Evolutionary conservation across 64 coral and sea anemone genomes (phyloP).

Genomic region (Stichodactyla helianthus): DNA sequence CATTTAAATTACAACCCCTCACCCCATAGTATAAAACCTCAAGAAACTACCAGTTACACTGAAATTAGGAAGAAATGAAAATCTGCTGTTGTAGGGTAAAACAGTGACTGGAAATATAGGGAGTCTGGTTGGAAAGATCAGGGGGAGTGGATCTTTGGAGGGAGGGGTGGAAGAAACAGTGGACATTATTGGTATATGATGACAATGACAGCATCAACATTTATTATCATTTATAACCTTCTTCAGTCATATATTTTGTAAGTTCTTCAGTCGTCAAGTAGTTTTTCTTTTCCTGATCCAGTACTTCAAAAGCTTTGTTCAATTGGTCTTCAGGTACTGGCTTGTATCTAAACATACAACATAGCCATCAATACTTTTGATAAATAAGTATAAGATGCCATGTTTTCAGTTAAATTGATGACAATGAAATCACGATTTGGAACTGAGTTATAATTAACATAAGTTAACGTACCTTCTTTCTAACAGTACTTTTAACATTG

Average conservation of each 20-base stretch:
- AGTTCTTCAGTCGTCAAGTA: conserved; percentile 95
- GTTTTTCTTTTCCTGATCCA: conserved; percentile 92
- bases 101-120: no score
- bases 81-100: no score
- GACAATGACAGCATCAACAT: not conserved
- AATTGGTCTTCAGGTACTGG: conserved; percentile 88
- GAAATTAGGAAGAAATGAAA: no score
- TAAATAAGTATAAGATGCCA: no score
- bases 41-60: no score
- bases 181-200: not conserved
- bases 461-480: conserved; percentile 61
- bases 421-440: no score
- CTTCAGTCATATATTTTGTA: conserved; percentile 94
- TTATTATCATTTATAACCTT: conserved; percentile 41
- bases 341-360: conserved; percentile 70
- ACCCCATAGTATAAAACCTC: no score
- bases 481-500: conserved; percentile 86
- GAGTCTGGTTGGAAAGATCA: no score
- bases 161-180: no score
- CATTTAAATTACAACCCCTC: no score
- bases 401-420: no score
- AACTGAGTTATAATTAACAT: not conserved
- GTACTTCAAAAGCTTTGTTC: conserved; percentile 96
- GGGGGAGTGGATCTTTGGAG: no score
- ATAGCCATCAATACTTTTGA: not conserved